Base-by-base conservation (phyloP, 2,797 vertebrate genomes). In the Malacoraja senta region DNA sequence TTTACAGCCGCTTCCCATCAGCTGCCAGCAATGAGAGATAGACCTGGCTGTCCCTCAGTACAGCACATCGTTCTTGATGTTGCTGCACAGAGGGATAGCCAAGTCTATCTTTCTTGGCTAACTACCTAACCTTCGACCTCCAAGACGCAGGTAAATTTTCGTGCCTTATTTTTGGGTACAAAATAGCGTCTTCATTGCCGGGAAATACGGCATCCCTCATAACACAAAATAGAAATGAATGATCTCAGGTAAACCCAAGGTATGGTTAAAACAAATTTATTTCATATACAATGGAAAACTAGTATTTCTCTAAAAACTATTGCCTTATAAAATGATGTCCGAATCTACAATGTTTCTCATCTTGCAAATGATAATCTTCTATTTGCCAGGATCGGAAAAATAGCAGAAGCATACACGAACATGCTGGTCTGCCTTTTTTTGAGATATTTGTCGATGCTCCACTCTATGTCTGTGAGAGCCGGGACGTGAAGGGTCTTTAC, bases 391-490 rank as follows among this genome's bases (percentile, higher is more conserved):
- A 99, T 96, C 99, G 99, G 71, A 96, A 98, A 93, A 99, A 99
- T 6, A 98, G 98, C 74, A 97, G 98, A 94, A 98, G 96, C 94
- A 99, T 99, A 94, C 99, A 99, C 0, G 98, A 99, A 95, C 98
- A 96, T 0, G 97, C 98, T 1, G 98, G 98, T 53, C 95, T 99
- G 93, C 99, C 99, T 2, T 99, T 99, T 95, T 99, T 99, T 93
- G 99, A 99, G 96, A 98, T 99, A 26, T 99, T 99, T 96, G 98
- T 99, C 72, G 99, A 99, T 65, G 99, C 99, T 35, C 99, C 99
- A 0, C 95, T 99, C 94, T 97, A 99, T 19, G 98, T 99, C 76
- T 99, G 99, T 94, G 99, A 99, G 94, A 98, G 99, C 95, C 97
- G 99, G 94, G 99, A 99, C 78, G 99, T 98, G 93, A 99, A 99